These are phyloP conservation scores for Acronicta aceris DNA, from an alignment of 2,888 invertebrate species.

Conservation along the genomic window DNA sequence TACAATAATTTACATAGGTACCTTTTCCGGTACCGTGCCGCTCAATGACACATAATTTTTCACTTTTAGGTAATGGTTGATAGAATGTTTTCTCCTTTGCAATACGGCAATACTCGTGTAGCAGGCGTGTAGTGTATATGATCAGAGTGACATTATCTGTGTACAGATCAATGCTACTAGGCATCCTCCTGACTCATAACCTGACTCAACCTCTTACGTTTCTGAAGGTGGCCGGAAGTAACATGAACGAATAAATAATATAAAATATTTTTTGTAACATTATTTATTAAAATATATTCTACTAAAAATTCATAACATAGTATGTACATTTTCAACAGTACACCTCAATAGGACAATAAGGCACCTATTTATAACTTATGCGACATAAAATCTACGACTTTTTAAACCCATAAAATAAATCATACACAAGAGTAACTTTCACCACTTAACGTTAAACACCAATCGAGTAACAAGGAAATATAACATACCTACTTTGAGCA, in stretches of 20 bases:
- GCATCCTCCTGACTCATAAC: conserved; percentile 9
- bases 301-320: conserved; percentile 84
- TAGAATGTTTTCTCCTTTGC: not conserved
- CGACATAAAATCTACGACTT: conserved; percentile 57
- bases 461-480: conserved; percentile 70
- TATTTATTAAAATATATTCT: conserved; percentile 86
- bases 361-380: conserved; percentile 74
- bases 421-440: conserved; percentile 74
- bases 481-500: conserved; percentile 79
- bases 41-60: too few relatives aligned
- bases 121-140: conserved; percentile 3
- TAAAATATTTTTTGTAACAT: conserved; percentile 75
- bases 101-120: not conserved
- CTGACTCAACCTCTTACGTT: conserved; percentile 2
- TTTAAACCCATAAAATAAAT: conserved; percentile 68
- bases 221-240: conserved; percentile 4
- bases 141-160: conserved; percentile 32
- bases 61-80: not conserved
- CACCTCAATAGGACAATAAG: conserved; percentile 83
- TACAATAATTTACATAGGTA: too few relatives aligned
- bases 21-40: too few relatives aligned
- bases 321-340: conserved; percentile 87
- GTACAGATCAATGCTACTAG: conserved; percentile 27
- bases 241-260: conserved; percentile 41
- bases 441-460: conserved; percentile 74